Conservation (phyloP, 2,113 vertebrate species). For the Hemiprocne comata region DNA sequence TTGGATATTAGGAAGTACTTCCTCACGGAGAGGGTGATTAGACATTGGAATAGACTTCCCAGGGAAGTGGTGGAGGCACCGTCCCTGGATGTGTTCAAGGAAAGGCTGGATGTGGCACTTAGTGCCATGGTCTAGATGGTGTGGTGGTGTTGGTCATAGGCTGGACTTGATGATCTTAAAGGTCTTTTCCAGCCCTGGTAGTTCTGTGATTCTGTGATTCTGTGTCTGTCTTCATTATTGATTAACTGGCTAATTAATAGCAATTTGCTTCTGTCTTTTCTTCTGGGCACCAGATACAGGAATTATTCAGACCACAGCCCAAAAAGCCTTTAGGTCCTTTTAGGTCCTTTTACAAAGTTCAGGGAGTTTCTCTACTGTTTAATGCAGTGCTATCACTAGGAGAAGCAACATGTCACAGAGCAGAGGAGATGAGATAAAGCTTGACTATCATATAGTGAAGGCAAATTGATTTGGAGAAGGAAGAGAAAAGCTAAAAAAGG, state of each 20-base stretch:
- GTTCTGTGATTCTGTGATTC: too few species aligned
- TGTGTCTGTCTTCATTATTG: neutral
- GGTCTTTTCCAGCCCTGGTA: too few species aligned
- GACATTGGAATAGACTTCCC: too few species aligned
- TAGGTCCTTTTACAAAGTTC: neutral
- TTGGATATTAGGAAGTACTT: too few species aligned
- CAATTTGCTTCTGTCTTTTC: neutral
- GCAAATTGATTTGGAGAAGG: neutral
- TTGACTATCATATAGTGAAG: fast-evolving
- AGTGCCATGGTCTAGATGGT: too few species aligned
- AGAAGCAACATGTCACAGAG: neutral
- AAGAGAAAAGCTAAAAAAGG: neutral
- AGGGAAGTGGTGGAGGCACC: too few species aligned
- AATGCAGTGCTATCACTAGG: neutral
- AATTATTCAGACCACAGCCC: neutral
- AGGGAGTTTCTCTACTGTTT: neutral
- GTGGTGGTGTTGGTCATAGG: too few species aligned
- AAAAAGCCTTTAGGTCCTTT: neutral
- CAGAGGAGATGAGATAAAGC: neutral
- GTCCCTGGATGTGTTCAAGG: too few species aligned
- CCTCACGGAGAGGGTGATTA: too few species aligned
- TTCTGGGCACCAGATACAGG: neutral
- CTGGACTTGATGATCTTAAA: too few species aligned
- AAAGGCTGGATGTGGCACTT: too few species aligned
- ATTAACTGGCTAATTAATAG: neutral